A percentile compares a stretch with the other conserved stretches of the same genome.
phyloP scores from a whole-genome alignment of 2,113 vertebrate species.

The Trichechus manatus region DNA sequence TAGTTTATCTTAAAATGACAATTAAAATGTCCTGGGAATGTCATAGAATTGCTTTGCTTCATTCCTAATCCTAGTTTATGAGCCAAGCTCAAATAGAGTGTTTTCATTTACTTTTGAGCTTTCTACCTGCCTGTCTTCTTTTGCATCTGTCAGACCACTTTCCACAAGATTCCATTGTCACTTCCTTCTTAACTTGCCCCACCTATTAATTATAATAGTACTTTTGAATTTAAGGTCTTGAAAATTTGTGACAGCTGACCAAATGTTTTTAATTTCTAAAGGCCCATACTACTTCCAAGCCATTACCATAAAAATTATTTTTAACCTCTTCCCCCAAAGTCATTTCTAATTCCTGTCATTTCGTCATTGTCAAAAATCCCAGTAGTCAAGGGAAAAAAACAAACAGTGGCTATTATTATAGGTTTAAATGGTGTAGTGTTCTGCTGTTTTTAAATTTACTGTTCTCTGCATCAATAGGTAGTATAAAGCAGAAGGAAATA shows the following conservation, averaged over 20 bases:
- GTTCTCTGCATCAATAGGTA: not conserved
- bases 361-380: constrained; percentile 55
- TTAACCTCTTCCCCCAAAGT: constrained; percentile 48
- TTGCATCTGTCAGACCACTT: not conserved
- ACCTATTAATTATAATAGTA: constrained; percentile 37
- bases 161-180: not conserved
- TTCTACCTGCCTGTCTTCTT: not conserved
- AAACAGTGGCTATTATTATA: not conserved
- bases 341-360: constrained; percentile 61
- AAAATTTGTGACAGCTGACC: constrained; percentile 48
- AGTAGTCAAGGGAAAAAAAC: constrained; percentile 29
- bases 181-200: constrained; percentile 29
- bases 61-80: not conserved
- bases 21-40: not conserved
- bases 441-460: constrained; percentile 13
- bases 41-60: not conserved
- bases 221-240: constrained; percentile 48
- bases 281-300: constrained; percentile 16
- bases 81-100: not conserved
- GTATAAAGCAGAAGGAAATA: not conserved
- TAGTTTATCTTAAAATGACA: constrained; percentile 33
- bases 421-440: not conserved
- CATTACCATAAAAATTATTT: constrained; percentile 62
- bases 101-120: not conserved
- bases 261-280: constrained; percentile 69